Evolutionary conservation across 2,888 invertebrate species (phyloP).

Genomic region (Meta bourneti): DNA sequence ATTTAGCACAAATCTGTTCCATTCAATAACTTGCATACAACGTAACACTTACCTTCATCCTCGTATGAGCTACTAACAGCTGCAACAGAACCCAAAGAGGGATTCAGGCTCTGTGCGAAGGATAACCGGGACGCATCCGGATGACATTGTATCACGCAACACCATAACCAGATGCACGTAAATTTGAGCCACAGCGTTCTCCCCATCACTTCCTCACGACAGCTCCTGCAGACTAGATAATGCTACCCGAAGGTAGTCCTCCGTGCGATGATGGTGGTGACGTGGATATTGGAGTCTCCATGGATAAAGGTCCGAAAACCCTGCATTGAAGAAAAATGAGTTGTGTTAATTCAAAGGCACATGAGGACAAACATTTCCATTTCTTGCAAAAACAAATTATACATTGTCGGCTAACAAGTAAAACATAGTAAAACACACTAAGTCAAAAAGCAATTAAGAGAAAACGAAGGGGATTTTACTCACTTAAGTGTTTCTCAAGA

Average conservation of each 20-base stretch:
- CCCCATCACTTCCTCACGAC: slow-evolving; percentile 14
- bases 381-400: too few species aligned
- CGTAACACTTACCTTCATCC: slow-evolving; percentile 42
- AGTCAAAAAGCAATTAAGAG: too few species aligned
- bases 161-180: slow-evolving; percentile 56
- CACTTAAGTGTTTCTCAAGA: too few species aligned
- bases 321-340: background rate
- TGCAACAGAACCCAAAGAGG: slow-evolving; percentile 26
- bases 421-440: too few species aligned
- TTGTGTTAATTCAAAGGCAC: background rate
- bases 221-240: slow-evolving; percentile 37
- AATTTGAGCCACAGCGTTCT: slow-evolving; percentile 27
- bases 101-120: slow-evolving; percentile 35
- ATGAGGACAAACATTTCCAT: too few species aligned
- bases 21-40: too few species aligned
- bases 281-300: slow-evolving; percentile 13
- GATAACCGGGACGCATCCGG: slow-evolving; percentile 47
- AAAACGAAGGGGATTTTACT: too few species aligned
- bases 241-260: background rate
- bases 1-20: too few species aligned
- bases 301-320: slow-evolving; percentile 7
- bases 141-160: slow-evolving; percentile 44
- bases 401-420: too few species aligned
- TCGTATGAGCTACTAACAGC: slow-evolving; percentile 52
- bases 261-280: background rate